Conservation (phyloP, 2,113 vertebrate species). For the Asarcornis scutulata region DNA sequence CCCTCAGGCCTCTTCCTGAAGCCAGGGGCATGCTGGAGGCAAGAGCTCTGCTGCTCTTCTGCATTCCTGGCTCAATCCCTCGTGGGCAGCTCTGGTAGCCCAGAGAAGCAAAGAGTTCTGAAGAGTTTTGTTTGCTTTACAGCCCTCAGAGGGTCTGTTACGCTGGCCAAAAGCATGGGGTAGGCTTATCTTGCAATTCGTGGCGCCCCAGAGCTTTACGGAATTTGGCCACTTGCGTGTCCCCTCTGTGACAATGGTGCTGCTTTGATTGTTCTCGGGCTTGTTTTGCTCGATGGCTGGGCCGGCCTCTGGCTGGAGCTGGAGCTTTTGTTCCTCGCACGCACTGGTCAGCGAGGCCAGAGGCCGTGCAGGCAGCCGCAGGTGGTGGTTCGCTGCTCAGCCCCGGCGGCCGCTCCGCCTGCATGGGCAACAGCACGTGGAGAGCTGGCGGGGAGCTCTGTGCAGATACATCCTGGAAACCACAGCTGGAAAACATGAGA, state of each 20-base stretch:
- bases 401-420: not conserved
- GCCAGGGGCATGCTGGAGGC: not conserved
- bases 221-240: not conserved
- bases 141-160: not conserved
- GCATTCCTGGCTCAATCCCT: not conserved
- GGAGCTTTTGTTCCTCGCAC: not conserved
- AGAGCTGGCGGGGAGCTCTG: not conserved
- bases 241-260: not conserved
- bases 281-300: not conserved
- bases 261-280: no score
- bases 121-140: not conserved
- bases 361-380: not conserved
- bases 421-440: accelerated
- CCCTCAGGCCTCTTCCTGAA: not conserved
- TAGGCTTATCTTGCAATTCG: accelerated
- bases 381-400: not conserved
- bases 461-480: slow-evolving; percentile 47
- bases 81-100: not conserved
- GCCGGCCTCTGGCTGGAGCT: not conserved
- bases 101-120: not conserved
- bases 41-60: not conserved
- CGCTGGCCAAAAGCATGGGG: accelerated
- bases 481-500: slow-evolving; percentile 32
- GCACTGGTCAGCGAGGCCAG: not conserved
- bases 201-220: accelerated